Conservation (phyloP, 1,140 invertebrate species). For the Diachasma alloeum region DNA sequence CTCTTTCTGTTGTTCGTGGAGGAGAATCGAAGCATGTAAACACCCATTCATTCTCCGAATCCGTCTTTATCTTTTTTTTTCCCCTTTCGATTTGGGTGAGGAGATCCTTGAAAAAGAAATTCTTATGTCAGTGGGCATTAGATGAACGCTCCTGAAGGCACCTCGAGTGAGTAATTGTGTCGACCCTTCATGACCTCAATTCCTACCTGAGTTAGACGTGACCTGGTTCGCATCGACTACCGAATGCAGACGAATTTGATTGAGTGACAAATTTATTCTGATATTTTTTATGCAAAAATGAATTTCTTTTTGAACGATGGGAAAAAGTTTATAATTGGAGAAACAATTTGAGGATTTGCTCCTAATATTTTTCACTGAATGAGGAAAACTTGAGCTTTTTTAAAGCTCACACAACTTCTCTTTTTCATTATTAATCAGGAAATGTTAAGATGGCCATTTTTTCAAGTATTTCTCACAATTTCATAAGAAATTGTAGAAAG, state of each 20-base stretch:
- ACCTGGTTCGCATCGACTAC: background rate
- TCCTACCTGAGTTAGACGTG: slow-evolving; percentile 1
- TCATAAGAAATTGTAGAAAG: background rate
- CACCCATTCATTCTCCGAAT: too few species aligned
- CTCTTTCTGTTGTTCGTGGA: background rate
- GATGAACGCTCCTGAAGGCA: background rate
- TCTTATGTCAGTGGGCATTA: background rate
- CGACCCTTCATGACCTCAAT: slow-evolving; percentile 1
- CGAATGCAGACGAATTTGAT: background rate
- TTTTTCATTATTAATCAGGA: too few species aligned
- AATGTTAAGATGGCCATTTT: too few species aligned
- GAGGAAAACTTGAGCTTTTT: too few species aligned
- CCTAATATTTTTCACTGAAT: too few species aligned
- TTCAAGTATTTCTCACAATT: background rate
- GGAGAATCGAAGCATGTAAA: background rate
- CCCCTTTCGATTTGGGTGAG: background rate
- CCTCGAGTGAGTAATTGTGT: background rate
- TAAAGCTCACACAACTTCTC: too few species aligned
- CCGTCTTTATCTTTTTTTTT: background rate
- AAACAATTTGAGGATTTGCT: too few species aligned
- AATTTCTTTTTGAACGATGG: too few species aligned
- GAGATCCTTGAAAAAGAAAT: background rate
- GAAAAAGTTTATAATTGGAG: too few species aligned
- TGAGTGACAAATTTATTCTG: background rate
- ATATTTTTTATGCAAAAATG: too few species aligned